Base-by-base conservation (phyloP, 2,797 vertebrate genomes). In the Percopsis omiscomaycus region DNA sequence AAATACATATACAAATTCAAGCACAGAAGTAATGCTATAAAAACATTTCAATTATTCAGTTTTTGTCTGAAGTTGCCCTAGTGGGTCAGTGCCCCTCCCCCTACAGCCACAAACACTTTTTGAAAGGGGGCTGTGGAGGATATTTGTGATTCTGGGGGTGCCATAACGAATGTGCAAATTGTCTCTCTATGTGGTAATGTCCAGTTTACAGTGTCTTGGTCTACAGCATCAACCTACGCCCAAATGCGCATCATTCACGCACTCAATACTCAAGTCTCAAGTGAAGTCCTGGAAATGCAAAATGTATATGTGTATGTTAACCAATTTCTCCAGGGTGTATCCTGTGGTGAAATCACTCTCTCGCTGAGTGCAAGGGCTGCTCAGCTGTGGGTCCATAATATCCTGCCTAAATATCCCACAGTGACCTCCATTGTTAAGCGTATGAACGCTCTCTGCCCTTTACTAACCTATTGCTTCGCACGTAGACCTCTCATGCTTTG, bases 371-470 rank as follows among this genome's bases (percentile, higher is more conserved):
- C 29, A 52, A 56, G 67, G 66, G 66, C 3, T 4, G 27, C 42
- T 47, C 56, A 50, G 54, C 57, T 64, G 55, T 32, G 27, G 48
- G 63, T 58, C 51, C 48, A 55, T 68, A 69, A 48, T 14, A 29
- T 15, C 50, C 67, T 29, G 22, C 64, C 52, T 28, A 4, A n/a
- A 51, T 67, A 55, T 75, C 76, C 22, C 56, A 47, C 9, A 51
- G 75, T 67, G 63, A 79, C 57, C 69, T 66, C 27, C 29, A 37
- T 66, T 66, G 74, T 78, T 64, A 77, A 67, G 29, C 0, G 12
- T 29, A 45, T 44, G 22, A 55, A 55, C 27, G 28, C 61, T 44
- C 54, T 58, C 54, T 82, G 56, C 64, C 52, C 50, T 75, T 70
- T 59, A 55, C 48, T 61, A 16, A 68, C 55, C 59, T 62, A 65